phyloP scores from a whole-genome alignment of 1,140 invertebrate genomes.

The Heliconius hewitsoni region DNA sequence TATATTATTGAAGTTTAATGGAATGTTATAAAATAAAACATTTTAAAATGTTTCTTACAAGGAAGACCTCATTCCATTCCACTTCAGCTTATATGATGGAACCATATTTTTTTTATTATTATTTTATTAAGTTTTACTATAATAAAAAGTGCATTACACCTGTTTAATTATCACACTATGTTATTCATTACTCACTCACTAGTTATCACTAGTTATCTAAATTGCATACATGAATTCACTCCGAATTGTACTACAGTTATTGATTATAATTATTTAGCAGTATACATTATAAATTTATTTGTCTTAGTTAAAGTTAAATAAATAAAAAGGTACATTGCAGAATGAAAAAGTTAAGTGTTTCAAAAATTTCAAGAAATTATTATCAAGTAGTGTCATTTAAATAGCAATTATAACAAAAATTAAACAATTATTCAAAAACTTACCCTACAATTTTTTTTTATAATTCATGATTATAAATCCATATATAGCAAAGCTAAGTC shows the following conservation, averaged over 20 bases:
- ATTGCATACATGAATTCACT: neutral
- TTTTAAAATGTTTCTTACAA: neutral
- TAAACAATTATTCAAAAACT: neutral
- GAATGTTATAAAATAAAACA: constrained; percentile 5
- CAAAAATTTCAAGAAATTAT: neutral
- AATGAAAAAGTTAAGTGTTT: neutral
- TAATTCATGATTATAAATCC: neutral
- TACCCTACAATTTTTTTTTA: neutral
- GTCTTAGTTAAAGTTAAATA: too few relatives aligned
- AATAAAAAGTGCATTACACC: constrained; percentile 2
- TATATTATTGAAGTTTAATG: neutral
- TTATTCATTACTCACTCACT: neutral
- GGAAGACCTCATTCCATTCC: neutral
- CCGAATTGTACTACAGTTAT: constrained; percentile 4
- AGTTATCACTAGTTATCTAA: neutral
- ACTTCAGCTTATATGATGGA: neutral
- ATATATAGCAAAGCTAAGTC: constrained; percentile 21
- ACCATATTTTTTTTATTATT: neutral
- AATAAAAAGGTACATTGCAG: neutral
- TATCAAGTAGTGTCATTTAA: neutral
- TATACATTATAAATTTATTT: neutral
- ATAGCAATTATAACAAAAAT: neutral
- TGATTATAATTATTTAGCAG: neutral
- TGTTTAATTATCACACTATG: constrained; percentile 8
- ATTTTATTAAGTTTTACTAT: neutral